These are phyloP conservation scores for Tetrax tetrax DNA, from an alignment of 2,113 vertebrate species.

Conservation along the genomic window DNA sequence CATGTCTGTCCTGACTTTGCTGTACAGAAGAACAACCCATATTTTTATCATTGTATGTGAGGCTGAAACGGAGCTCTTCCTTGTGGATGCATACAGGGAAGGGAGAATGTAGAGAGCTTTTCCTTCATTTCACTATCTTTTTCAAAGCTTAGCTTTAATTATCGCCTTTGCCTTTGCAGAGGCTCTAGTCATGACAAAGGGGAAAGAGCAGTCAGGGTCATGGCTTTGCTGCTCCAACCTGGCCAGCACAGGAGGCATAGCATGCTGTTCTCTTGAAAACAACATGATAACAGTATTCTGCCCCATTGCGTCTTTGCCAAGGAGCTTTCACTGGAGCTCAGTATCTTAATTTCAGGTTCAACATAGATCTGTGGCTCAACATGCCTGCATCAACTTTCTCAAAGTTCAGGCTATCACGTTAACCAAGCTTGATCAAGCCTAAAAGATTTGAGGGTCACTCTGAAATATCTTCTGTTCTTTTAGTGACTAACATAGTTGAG, in stretches of 20 bases:
- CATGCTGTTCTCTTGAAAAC: not conserved
- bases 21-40: not conserved
- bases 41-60: not conserved
- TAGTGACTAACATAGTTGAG: not conserved
- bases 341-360: not conserved
- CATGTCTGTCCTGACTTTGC: not conserved
- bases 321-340: fast-evolving
- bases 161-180: not conserved
- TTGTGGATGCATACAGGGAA: not conserved
- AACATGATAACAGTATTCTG: not conserved
- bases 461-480: not conserved
- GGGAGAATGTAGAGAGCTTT: not conserved
- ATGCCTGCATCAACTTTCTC: not conserved
- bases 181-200: not conserved
- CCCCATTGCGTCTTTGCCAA: not conserved
- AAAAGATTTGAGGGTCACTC: not conserved
- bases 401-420: not conserved
- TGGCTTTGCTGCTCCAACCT: not conserved
- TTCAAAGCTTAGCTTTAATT: not conserved
- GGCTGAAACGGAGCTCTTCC: not conserved
- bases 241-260: not conserved
- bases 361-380: not conserved
- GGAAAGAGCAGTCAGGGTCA: not conserved
- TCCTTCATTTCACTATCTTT: not conserved
- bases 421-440: not conserved